These are phyloP conservation scores for Miltochrista miniata DNA, from an alignment of 2,888 invertebrate genomes.

Conservation along the genomic window DNA sequence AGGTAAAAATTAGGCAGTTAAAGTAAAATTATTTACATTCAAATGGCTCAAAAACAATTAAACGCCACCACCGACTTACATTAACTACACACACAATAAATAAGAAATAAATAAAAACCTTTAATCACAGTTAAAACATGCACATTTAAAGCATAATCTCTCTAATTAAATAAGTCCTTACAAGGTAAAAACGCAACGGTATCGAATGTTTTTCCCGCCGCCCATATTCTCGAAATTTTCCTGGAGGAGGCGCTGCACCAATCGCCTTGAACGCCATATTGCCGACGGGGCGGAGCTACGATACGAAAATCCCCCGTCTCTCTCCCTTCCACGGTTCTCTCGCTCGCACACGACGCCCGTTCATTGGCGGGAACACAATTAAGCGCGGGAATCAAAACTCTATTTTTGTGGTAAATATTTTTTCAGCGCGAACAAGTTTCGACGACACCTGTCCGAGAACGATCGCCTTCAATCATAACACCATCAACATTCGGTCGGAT, in stretches of 20 bases:
- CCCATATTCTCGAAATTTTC: slow-evolving; percentile 66
- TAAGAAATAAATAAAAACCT: not conserved
- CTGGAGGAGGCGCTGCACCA: slow-evolving; percentile 80
- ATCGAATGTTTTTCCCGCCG: slow-evolving; percentile 44
- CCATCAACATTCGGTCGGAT: slow-evolving; percentile 54
- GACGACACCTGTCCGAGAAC: slow-evolving; percentile 62
- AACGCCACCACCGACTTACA: too few relatives aligned
- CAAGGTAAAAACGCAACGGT: slow-evolving; percentile 16
- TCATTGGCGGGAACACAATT: slow-evolving; percentile 80
- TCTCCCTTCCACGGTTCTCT: slow-evolving; percentile 52
- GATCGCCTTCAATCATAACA: slow-evolving; percentile 30
- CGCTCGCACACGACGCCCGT: slow-evolving; percentile 63
- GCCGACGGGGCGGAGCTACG: slow-evolving; percentile 84
- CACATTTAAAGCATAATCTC: slow-evolving; percentile 27
- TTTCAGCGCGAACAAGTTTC: slow-evolving; percentile 61
- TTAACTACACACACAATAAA: too few relatives aligned
- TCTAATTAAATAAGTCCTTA: slow-evolving; percentile 31
- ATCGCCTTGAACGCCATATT: slow-evolving; percentile 86
- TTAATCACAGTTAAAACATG: slow-evolving; percentile 8
- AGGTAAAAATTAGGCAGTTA: too few relatives aligned
- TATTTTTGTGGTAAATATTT: slow-evolving; percentile 81
- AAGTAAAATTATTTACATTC: too few relatives aligned
- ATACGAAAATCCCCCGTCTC: slow-evolving; percentile 54
- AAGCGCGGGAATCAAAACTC: slow-evolving; percentile 82
- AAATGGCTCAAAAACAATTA: too few relatives aligned